These are phyloP conservation scores for Pangasianodon hypophthalmus DNA, from an alignment of 2,113 vertebrate species.

Conservation along the genomic window DNA sequence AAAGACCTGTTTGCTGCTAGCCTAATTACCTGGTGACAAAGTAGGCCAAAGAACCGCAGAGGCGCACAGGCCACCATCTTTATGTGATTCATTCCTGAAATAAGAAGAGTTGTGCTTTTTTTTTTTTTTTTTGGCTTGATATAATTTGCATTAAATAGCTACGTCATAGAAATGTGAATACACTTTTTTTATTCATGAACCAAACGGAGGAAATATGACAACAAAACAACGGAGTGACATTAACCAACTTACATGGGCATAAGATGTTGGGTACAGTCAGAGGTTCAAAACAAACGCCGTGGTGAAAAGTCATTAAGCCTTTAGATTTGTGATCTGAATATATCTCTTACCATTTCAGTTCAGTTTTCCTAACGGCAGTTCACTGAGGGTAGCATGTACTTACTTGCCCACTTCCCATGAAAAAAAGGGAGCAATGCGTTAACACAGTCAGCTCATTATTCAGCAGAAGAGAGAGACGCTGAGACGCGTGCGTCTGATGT, in stretches of 20 bases:
- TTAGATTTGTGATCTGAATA: conserved; percentile 37
- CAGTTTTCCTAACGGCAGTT: conserved; percentile 48
- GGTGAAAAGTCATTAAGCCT: conserved; percentile 22
- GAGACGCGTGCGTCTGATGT: conserved; percentile 12
- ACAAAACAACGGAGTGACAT: conserved; percentile 66
- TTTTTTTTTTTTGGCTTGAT: background rate
- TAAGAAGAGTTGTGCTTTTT: background rate
- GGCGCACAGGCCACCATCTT: background rate
- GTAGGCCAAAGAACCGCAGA: conserved; percentile 38
- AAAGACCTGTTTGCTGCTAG: background rate
- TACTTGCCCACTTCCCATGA: conserved; percentile 17
- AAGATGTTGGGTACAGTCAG: conserved; percentile 40
- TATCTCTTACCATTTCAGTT: conserved; percentile 39
- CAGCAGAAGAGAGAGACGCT: conserved; percentile 23
- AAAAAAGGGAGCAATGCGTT: conserved; percentile 20
- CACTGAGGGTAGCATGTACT: conserved; percentile 19
- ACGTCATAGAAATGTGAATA: conserved; percentile 65
- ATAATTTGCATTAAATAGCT: conserved; percentile 27
- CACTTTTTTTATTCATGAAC: conserved; percentile 69
- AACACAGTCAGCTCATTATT: conserved; percentile 9
- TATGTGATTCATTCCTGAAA: background rate
- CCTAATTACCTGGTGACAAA: conserved; percentile 37
- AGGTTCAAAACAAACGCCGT: conserved; percentile 11
- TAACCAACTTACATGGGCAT: conserved; percentile 59
- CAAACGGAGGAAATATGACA: conserved; percentile 60